Percentiles rank a stretch among this genome's conserved stretches.
phyloP scores from a whole-genome alignment of 2,113 vertebrate genomes.

The Menura novaehollandiae region DNA sequence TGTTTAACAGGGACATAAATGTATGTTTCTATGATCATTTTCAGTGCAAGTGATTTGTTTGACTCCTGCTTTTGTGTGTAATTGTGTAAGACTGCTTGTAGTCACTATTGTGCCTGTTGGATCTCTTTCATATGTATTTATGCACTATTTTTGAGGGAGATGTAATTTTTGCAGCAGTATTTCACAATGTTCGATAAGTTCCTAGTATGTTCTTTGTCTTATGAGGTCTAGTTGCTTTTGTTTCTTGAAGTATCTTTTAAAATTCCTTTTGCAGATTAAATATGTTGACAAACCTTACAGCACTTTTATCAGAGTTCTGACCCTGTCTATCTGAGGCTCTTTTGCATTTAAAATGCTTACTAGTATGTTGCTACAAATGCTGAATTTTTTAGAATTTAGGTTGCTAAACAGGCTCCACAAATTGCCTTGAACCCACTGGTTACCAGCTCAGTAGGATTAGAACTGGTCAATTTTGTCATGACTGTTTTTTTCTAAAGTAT shows the following conservation, averaged over 20 bases:
- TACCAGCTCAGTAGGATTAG: background rate
- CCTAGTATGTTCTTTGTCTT: background rate
- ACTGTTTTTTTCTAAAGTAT: background rate
- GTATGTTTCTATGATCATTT: background rate
- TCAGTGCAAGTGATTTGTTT: background rate
- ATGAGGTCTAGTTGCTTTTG: background rate
- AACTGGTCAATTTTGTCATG: background rate
- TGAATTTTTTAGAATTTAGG: background rate
- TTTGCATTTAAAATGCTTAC: background rate
- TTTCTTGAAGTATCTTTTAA: background rate
- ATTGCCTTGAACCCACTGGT: background rate
- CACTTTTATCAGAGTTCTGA: background rate
- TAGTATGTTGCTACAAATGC: background rate
- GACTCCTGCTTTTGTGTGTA: background rate
- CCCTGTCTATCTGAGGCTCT: background rate
- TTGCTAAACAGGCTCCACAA: background rate
- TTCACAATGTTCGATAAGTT: background rate
- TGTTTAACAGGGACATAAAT: background rate
- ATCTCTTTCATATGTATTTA: background rate
- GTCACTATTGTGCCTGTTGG: background rate
- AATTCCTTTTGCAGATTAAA: background rate
- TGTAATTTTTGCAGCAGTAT: background rate
- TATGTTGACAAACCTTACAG: background rate
- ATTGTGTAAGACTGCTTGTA: background rate
- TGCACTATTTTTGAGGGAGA: background rate